Evolutionary conservation across 2,797 vertebrate species (phyloP).

Genomic region (Setipinna tenuifilis): DNA sequence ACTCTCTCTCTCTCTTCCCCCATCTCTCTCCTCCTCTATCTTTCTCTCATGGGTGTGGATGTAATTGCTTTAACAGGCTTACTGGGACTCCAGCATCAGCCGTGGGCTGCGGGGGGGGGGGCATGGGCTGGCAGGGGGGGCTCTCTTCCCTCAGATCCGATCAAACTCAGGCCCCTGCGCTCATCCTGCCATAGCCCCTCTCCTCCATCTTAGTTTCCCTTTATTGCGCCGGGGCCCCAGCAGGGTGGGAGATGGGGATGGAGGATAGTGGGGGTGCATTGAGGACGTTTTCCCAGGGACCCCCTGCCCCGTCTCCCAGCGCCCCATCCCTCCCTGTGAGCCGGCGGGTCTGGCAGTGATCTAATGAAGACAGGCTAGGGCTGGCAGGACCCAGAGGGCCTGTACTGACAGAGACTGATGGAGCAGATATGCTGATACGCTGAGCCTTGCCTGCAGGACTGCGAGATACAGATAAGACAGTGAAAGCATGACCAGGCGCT

Average conservation of each 20-base stretch:
- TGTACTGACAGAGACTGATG: slow-evolving; percentile 37
- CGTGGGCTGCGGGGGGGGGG: neutral
- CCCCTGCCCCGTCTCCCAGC: too few species aligned
- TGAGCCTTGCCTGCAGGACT: neutral
- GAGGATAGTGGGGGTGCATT: too few species aligned
- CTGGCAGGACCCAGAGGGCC: slow-evolving; percentile 27
- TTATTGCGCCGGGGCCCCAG: neutral
- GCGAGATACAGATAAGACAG: neutral
- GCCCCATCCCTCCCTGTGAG: too few species aligned
- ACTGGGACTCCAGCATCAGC: slow-evolving; percentile 15
- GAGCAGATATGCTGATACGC: neutral
- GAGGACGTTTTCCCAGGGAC: too few species aligned
- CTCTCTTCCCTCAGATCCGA: slow-evolving; percentile 33
- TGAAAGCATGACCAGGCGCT: neutral
- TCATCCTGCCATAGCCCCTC: slow-evolving; percentile 17
- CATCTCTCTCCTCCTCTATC: neutral
- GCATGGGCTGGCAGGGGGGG: too few species aligned
- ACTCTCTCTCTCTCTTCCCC: neutral
- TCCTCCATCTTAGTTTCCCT: slow-evolving; percentile 15
- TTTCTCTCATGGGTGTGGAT: neutral
- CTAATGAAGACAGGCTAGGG: slow-evolving; percentile 31
- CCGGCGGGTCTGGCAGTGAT: slow-evolving; percentile 38
- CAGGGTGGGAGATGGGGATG: too few species aligned
- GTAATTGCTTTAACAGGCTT: slow-evolving; percentile 42
- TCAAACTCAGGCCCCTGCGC: slow-evolving; percentile 24